These are phyloP conservation scores for Rhinoptilus africanus DNA, from an alignment of 2,113 vertebrate species.

Conservation along the genomic window DNA sequence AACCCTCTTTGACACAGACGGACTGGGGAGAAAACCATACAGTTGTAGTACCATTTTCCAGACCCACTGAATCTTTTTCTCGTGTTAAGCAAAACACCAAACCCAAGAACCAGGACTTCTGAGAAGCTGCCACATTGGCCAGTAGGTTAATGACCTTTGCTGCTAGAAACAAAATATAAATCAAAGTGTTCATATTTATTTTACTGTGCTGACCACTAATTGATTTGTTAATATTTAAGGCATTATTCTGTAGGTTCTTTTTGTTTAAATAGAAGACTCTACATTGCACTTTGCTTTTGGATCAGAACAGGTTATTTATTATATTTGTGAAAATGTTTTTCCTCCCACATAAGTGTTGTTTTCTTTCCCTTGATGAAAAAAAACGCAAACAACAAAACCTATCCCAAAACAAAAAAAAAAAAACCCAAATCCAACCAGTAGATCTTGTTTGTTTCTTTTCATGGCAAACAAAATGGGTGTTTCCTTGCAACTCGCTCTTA, in stretches of 20 bases:
- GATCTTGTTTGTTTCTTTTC: background rate
- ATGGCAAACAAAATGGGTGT: background rate
- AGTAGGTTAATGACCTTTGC: constrained; percentile 70
- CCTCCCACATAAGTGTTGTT: background rate
- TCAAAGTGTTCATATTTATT: constrained; percentile 68
- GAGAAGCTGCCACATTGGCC: constrained; percentile 51
- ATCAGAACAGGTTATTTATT: constrained; percentile 60
- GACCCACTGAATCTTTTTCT: background rate
- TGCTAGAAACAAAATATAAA: constrained; percentile 68
- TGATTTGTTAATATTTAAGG: constrained; percentile 66
- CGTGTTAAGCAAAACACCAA: background rate
- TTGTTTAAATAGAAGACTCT: constrained; percentile 18
- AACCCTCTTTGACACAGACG: background rate
- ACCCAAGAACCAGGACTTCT: constrained; percentile 18
- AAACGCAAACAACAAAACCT: background rate
- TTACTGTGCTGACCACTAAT: constrained; percentile 61
- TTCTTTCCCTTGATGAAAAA: background rate
- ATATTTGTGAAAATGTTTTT: constrained; percentile 31
- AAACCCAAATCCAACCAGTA: background rate
- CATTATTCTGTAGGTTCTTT: constrained; percentile 35
- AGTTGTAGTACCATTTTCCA: background rate
- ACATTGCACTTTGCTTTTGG: constrained; percentile 29
- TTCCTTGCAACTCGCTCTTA: background rate
- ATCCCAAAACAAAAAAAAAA: background rate
- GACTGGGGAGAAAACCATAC: background rate